Evolutionary conservation across 2,888 invertebrate genomes (phyloP).

Genomic region (Brachycybe producta): DNA sequence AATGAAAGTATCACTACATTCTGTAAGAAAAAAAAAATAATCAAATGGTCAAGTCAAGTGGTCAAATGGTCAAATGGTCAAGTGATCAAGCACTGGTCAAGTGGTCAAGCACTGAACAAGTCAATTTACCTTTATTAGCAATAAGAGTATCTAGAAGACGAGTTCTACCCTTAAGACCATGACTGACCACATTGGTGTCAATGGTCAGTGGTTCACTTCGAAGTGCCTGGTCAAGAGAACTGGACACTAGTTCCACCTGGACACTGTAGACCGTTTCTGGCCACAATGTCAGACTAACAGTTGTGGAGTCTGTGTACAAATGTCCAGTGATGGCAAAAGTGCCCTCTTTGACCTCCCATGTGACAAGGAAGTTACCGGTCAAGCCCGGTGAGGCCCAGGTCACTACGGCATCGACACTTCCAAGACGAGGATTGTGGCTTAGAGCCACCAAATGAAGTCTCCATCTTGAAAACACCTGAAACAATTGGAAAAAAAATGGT

Average conservation of each 20-base stretch:
- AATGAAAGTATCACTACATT: neutral
- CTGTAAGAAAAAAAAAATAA: neutral
- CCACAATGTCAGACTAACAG: slow-evolving; percentile 64
- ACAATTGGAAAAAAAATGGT: no score
- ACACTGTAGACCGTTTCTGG: slow-evolving; percentile 68
- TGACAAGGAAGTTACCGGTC: slow-evolving; percentile 52
- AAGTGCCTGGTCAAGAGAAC: slow-evolving; percentile 1
- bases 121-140: no score
- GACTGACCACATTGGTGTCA: slow-evolving; percentile 2
- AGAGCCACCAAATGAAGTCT: slow-evolving; percentile 3
- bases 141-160: no score
- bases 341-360: slow-evolving; percentile 59
- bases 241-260: slow-evolving; percentile 42
- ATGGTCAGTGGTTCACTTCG: slow-evolving; percentile 11
- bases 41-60: neutral
- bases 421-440: slow-evolving; percentile 4
- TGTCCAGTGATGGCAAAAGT: slow-evolving; percentile 69
- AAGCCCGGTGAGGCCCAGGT: slow-evolving; percentile 25
- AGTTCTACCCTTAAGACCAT: no score
- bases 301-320: slow-evolving; percentile 63
- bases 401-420: slow-evolving; percentile 12
- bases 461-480: slow-evolving; percentile 7
- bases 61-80: neutral
- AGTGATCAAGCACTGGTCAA: no score
- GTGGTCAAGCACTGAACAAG: no score